Percentiles rank a stretch among this genome's conserved stretches.
Conservation (phyloP, 2,888 invertebrate genomes). For the Stratiomys singularior region DNA sequence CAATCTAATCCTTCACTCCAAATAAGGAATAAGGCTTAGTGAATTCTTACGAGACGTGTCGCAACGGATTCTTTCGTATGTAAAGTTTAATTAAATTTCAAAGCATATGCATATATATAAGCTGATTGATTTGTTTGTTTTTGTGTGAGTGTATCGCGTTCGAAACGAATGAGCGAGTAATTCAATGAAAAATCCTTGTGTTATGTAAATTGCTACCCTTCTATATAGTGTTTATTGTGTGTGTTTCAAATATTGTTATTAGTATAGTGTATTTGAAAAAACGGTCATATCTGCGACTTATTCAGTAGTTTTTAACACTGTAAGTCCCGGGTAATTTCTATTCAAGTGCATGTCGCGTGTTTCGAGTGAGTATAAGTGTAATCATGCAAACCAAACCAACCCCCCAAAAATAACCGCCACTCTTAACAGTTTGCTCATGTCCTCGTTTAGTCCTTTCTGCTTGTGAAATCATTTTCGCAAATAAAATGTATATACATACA, state of each 20-base stretch:
- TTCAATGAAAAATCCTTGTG: constrained; percentile 11
- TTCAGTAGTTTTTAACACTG: not conserved
- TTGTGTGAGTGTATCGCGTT: not conserved
- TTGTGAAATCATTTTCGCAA: not conserved
- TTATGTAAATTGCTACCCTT: not conserved
- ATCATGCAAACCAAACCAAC: constrained; percentile 4
- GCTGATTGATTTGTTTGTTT: not conserved
- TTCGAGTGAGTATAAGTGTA: not conserved
- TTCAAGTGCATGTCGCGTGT: constrained; percentile 26
- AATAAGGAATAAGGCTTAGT: too few relatives aligned
- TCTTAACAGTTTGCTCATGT: not conserved
- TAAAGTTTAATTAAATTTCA: too few relatives aligned
- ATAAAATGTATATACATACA: not conserved
- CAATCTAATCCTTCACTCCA: too few relatives aligned
- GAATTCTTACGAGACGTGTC: too few relatives aligned
- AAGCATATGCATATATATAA: not conserved
- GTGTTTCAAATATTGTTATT: not conserved
- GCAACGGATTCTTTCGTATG: too few relatives aligned
- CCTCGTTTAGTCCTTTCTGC: not conserved
- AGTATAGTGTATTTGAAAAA: not conserved
- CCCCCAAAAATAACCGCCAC: not conserved
- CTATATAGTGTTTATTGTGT: not conserved
- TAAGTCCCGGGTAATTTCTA: not conserved
- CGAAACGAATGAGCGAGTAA: not conserved
- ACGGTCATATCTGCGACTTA: not conserved